Evolutionary conservation across 2,888 invertebrate species (phyloP).

Genomic region (Aphelenchoides bicaudatus): DNA sequence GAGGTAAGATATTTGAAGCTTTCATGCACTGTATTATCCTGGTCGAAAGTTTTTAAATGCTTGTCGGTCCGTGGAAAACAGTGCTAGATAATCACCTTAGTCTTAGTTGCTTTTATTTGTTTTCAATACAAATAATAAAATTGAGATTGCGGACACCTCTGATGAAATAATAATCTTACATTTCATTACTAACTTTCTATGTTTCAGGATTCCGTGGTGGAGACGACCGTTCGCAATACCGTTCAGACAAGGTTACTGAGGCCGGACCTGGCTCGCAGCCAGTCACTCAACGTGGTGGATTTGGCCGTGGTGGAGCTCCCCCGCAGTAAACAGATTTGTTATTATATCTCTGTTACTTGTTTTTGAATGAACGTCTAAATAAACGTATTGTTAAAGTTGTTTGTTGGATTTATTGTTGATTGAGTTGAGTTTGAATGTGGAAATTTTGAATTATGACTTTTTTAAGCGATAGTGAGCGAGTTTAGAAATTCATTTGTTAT

Average conservation of each 20-base stretch:
- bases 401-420: slow-evolving; percentile 10
- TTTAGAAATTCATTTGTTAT: neutral
- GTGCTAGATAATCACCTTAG: neutral
- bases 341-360: slow-evolving; percentile 22
- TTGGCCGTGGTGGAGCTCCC: slow-evolving; percentile 49
- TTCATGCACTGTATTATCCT: slow-evolving; percentile 19
- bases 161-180: neutral
- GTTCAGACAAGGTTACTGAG: slow-evolving; percentile 84
- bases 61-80: slow-evolving; percentile 11
- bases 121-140: slow-evolving; percentile 5
- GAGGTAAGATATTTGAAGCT: slow-evolving; percentile 6
- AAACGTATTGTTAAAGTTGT: slow-evolving; percentile 16
- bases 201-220: slow-evolving; percentile 35
- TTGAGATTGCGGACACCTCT: neutral
- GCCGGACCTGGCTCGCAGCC: slow-evolving; percentile 85
- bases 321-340: slow-evolving; percentile 25
- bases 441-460: neutral
- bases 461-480: neutral
- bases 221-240: slow-evolving; percentile 46
- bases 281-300: slow-evolving; percentile 64
- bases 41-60: neutral
- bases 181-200: slow-evolving; percentile 23
- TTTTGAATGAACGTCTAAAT: slow-evolving; percentile 14
- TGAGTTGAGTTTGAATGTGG: too few relatives aligned
- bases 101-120: slow-evolving; percentile 2